Base-by-base conservation (phyloP, 2,797 vertebrate genomes). In the Manis javanica region DNA sequence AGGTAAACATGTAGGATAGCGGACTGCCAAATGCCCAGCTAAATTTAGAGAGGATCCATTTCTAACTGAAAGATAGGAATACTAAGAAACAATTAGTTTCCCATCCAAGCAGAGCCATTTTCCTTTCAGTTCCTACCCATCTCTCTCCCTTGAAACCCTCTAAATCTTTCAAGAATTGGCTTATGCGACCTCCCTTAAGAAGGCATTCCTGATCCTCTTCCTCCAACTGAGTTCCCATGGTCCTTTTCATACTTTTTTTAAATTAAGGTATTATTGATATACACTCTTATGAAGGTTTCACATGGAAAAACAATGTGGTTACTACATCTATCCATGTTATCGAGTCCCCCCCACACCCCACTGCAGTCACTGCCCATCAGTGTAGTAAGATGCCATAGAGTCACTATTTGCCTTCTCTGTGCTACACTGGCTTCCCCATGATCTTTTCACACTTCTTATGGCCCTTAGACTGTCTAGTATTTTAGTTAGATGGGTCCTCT, bases 121-220 rank as follows among this genome's bases (percentile, higher is more conserved):
- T 46, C 42, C 42, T 46, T 46, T 46, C 42, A 64, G 63, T 21
- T 84, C 87, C 51, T 83, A 74, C 18, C 49, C 21, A n/a, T 12
- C 11, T 26, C 23, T 75, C 49, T 77, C 61, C 51, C 77, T 51
- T 92, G 21, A 88, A 88, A 84, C 24, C 18, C 14, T 42, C 53
- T 51, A 42, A 61, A 68, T 29, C 51, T 23, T 86, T 91, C 34
- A 87, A 75, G 78, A 91, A 69, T 88, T 82, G 78, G 78, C 37
- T 82, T 88, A 49, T 57, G 42, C 49, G 49, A 91, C 39, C 31
- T 79, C 31, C 82, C 49, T 95, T 59, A 87, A 87, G 75, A 87
- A 87, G 46, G 13, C 10, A 12, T 91, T 85, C n/a, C 12, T 82
- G 63, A 59, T 92, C n/a, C n/a, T 95, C n/a, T 95, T 34, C 19